phyloP scores from a whole-genome alignment of 2,797 vertebrate species.

The Ambastaia sidthimunki region DNA sequence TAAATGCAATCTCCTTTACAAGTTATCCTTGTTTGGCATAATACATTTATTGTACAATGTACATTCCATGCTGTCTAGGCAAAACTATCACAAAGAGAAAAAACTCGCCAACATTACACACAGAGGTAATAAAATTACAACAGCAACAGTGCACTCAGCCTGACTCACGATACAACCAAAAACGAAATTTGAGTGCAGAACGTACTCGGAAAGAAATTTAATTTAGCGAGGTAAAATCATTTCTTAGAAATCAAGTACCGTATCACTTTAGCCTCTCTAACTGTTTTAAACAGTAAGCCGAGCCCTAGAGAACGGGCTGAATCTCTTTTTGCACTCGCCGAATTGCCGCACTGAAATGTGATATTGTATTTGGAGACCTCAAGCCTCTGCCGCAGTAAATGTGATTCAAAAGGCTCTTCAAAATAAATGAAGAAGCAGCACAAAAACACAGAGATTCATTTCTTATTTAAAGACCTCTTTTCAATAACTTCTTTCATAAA shows the following conservation, averaged over 20 bases:
- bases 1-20: neutral
- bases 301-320: slow-evolving; percentile 29
- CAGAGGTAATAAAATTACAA: neutral
- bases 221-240: slow-evolving; percentile 20
- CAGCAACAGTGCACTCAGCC: neutral
- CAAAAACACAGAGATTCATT: neutral
- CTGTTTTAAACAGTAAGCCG: slow-evolving; percentile 27
- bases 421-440: neutral
- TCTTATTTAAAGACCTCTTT: neutral
- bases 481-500: neutral
- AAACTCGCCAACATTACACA: neutral
- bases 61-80: slow-evolving; percentile 15
- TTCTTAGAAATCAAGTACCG: slow-evolving; percentile 33
- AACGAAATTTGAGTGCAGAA: slow-evolving; percentile 17
- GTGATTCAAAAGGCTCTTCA: neutral
- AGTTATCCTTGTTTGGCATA: slow-evolving; percentile 14
- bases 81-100: slow-evolving; percentile 2
- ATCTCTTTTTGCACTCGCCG: slow-evolving; percentile 4
- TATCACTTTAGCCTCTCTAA: slow-evolving; percentile 21
- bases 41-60: neutral
- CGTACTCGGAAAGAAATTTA: slow-evolving; percentile 28
- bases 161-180: neutral
- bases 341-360: slow-evolving; percentile 23
- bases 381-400: neutral
- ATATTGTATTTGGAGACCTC: slow-evolving; percentile 32